Base-by-base conservation (phyloP, 1,140 invertebrate genomes). In the Aphaenogaster rudis region DNA sequence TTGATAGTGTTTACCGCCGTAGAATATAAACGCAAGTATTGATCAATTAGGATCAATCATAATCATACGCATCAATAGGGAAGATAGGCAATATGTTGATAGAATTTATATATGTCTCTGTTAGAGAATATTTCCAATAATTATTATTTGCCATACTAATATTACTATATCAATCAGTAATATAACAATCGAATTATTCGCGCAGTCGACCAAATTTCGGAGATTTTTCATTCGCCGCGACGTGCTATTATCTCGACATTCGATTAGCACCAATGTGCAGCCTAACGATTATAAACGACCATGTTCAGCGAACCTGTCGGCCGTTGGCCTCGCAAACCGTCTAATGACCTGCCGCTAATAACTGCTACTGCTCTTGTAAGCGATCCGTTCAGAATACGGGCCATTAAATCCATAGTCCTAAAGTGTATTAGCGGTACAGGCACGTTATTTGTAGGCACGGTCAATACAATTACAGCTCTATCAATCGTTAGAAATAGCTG, bases 281-380 rank as follows among this genome's bases (percentile, higher is more conserved):
- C 88, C 89, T 90, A 90, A 90, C 89, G 89, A 89, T 90, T 90
- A 90, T 86, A 90, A 90, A 90, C 76, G 89, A 90, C 86, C 89
- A 90, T 87, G 89, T 90, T 90, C 88, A 90, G 57, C 89, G 86
- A 90, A 88, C 89, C 89, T 90, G 89, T 90, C 89, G 88, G 88
- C 89, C 86, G 88, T 90, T 90, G 57, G 80, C 86, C 88, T 80
- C 89, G 88, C 89, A 90, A 90, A 90, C 88, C 89, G 88, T 90
- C 89, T 90, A 90, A 90, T 90, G 89, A 90, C 88, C 89, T 77
- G 71, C 88, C 89, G 86, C 89, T 90, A 90, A 90, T 90, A 90
- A 90, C 89, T 90, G 88, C 86, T 90, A 90, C 89, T 86, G 89
- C 89, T 90, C 89, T 90, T 90, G 89, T 90, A 90, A 90, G 89